Evolutionary conservation across 2,888 invertebrate genomes (phyloP).

Genomic region (Eristalis arbustorum): DNA sequence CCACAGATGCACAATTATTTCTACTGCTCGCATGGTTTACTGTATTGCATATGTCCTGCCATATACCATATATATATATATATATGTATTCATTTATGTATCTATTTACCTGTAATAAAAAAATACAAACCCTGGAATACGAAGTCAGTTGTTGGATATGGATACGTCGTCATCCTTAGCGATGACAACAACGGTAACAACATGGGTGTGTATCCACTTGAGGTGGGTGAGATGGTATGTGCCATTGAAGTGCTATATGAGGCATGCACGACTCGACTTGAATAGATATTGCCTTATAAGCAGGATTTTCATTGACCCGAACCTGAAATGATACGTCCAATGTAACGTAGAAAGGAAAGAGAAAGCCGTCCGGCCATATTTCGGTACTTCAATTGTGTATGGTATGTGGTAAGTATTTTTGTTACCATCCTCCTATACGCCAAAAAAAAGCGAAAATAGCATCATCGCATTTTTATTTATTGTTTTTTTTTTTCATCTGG

Average conservation of each 20-base stretch:
- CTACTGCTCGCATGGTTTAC: neutral
- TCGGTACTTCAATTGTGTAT: constrained; percentile 55
- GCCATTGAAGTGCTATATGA: constrained; percentile 26
- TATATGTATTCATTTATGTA: neutral
- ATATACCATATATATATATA: neutral
- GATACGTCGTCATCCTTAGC: neutral
- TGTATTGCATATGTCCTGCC: neutral
- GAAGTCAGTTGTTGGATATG: neutral
- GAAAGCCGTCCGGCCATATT: constrained; percentile 28
- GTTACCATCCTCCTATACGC: constrained; percentile 12
- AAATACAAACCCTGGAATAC: neutral
- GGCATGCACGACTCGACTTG: constrained; percentile 49
- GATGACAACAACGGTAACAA: constrained; percentile 19
- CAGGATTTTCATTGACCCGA: constrained; percentile 61
- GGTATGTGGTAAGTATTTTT: constrained; percentile 10
- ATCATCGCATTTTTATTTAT: neutral
- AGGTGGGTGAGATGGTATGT: neutral
- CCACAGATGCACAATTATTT: neutral
- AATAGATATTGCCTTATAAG: constrained; percentile 65
- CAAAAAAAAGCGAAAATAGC: neutral
- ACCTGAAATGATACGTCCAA: constrained; percentile 54
- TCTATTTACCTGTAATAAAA: neutral
- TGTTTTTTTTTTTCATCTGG: neutral
- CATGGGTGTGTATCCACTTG: neutral
- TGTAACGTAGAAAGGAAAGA: constrained; percentile 34